phyloP scores from a whole-genome alignment of 2,113 vertebrate species.

The Ciconia boyciana region DNA sequence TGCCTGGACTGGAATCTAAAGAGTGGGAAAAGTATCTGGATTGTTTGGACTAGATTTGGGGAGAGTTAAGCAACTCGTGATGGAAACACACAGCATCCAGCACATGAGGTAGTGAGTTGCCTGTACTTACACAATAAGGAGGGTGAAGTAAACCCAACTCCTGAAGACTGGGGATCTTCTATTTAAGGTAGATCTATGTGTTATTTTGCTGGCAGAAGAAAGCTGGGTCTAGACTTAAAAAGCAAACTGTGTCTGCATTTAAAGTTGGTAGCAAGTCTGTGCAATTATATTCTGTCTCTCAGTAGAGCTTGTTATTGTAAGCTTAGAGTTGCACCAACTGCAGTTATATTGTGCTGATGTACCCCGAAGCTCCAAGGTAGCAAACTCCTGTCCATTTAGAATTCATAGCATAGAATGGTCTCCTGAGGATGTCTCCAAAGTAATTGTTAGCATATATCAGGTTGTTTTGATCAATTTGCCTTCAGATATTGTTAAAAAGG shows the following conservation, averaged over 20 bases:
- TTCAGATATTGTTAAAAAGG: slow-evolving; percentile 35
- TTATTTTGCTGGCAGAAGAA: background rate
- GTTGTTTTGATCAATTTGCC: slow-evolving; percentile 44
- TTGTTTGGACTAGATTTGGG: background rate
- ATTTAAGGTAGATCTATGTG: background rate
- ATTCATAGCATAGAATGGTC: background rate
- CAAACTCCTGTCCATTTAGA: background rate
- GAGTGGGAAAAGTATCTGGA: background rate
- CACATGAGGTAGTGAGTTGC: rapidly evolving
- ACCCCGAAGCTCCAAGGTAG: background rate
- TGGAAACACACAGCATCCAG: background rate
- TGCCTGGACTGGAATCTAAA: background rate
- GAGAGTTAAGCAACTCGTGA: background rate
- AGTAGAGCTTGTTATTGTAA: background rate
- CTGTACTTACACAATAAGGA: background rate
- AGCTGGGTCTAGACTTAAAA: background rate
- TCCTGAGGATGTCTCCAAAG: slow-evolving; percentile 10
- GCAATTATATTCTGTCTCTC: background rate
- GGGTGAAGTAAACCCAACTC: background rate
- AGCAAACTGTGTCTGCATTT: background rate
- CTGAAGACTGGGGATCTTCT: background rate
- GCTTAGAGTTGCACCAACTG: background rate
- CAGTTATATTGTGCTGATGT: background rate
- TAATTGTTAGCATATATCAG: slow-evolving; percentile 25
- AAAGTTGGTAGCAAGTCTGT: background rate